These are phyloP conservation scores for Trichogramma evanescens DNA, from an alignment of 2,888 invertebrate genomes.

Conservation along the genomic window DNA sequence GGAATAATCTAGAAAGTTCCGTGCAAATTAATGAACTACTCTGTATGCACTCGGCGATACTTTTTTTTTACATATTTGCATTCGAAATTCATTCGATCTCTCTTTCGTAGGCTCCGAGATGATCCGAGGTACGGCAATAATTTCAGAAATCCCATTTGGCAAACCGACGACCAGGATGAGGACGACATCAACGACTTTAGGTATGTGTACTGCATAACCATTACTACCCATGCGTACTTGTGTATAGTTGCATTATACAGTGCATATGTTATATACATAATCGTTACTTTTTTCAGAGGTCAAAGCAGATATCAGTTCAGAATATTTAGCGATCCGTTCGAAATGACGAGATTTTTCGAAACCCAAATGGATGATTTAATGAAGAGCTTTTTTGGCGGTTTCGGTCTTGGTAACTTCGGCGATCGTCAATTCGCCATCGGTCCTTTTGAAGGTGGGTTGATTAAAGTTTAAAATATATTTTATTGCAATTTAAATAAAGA, in stretches of 20 bases:
- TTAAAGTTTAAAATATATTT: no score
- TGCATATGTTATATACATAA: background rate
- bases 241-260: background rate
- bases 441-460: no score
- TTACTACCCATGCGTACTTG: background rate
- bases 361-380: conserved; percentile 55
- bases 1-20: background rate
- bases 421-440: background rate
- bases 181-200: conserved; percentile 36
- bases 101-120: background rate
- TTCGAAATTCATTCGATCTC: no score
- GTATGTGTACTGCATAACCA: conserved; percentile 22
- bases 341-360: conserved; percentile 58
- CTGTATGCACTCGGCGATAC: background rate
- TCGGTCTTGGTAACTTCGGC: conserved; percentile 19
- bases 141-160: conserved; percentile 43
- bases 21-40: background rate
- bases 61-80: background rate
- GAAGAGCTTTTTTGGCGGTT: conserved; percentile 46
- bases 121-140: conserved; percentile 28
- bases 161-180: conserved; percentile 38
- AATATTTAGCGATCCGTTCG: conserved; percentile 55
- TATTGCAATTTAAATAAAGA: no score
- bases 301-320: conserved; percentile 41
- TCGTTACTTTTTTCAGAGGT: conserved; percentile 1